These are phyloP conservation scores for Oscheius sp. DNA, from an alignment of 2,888 invertebrate species.

Conservation along the genomic window DNA sequence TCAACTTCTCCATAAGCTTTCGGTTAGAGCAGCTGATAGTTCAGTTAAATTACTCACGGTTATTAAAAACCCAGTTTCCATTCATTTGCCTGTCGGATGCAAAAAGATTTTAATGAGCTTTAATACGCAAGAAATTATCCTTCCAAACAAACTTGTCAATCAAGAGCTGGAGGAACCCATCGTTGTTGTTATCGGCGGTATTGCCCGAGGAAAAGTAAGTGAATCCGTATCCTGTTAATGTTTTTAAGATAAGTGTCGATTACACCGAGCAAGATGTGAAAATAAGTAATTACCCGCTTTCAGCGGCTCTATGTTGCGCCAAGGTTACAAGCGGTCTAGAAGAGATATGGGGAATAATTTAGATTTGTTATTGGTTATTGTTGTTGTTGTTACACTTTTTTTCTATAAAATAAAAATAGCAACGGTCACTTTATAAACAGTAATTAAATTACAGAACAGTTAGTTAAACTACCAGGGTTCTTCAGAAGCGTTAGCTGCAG, in stretches of 20 bases:
- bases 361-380: conserved; percentile 5
- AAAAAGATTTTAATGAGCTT: conserved; percentile 89
- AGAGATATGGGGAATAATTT: conserved; percentile 64
- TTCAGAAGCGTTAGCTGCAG: background rate
- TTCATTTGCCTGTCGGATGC: conserved; percentile 93
- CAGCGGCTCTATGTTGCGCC: conserved; percentile 92
- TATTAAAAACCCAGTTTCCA: conserved; percentile 92
- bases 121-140: conserved; percentile 72
- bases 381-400: background rate
- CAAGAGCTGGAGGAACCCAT: conserved; percentile 76
- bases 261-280: conserved; percentile 90
- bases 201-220: conserved; percentile 91
- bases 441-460: no score
- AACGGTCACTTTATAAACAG: no score
- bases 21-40: conserved; percentile 88
- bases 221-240: background rate
- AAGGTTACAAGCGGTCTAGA: conserved; percentile 77
- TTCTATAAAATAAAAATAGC: no score
- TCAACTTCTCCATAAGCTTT: conserved; percentile 92
- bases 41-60: conserved; percentile 86
- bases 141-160: conserved; percentile 47
- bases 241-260: conserved; percentile 77
- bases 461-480: no score
- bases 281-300: conserved; percentile 93
- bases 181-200: conserved; percentile 90